These are phyloP conservation scores for Procavia capensis DNA, from an alignment of 2,113 vertebrate genomes.

Conservation along the genomic window DNA sequence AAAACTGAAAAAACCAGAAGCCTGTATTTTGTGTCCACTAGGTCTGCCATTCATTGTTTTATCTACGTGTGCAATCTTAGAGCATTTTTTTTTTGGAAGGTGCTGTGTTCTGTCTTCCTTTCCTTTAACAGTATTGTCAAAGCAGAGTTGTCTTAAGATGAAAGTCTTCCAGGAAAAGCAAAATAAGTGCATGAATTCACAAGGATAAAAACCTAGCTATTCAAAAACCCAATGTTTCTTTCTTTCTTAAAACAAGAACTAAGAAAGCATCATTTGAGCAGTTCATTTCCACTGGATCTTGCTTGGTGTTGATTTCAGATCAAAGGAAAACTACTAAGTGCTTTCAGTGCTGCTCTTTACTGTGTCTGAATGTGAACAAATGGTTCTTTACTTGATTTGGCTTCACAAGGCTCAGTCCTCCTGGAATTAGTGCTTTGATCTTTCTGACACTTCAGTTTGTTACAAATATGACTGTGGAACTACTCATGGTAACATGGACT, in stretches of 20 bases:
- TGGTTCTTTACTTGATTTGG: conserved; percentile 21
- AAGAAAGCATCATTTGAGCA: conserved; percentile 21
- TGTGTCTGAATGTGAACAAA: conserved; percentile 49
- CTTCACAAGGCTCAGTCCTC: neutral
- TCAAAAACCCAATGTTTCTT: neutral
- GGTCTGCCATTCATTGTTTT: neutral
- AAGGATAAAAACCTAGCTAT: neutral
- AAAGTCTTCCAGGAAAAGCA: neutral
- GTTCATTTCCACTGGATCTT: conserved; percentile 33
- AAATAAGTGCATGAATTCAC: neutral
- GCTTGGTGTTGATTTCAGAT: conserved; percentile 51
- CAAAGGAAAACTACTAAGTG: conserved; percentile 41
- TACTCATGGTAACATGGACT: conserved; percentile 11
- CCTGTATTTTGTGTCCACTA: neutral
- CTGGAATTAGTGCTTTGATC: conserved; percentile 64
- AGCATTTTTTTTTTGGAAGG: conserved; percentile 10
- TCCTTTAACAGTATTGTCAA: conserved; percentile 27
- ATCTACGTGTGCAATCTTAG: neutral
- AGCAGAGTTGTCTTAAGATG: neutral
- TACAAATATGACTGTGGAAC: neutral
- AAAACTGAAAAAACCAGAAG: neutral
- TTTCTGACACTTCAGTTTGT: conserved; percentile 43
- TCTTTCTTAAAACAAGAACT: conserved; percentile 6
- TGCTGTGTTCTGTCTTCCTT: neutral
- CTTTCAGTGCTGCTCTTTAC: conserved; percentile 36